phyloP scores from a whole-genome alignment of 1,140 invertebrate species.

The Nasonia vitripennis region DNA sequence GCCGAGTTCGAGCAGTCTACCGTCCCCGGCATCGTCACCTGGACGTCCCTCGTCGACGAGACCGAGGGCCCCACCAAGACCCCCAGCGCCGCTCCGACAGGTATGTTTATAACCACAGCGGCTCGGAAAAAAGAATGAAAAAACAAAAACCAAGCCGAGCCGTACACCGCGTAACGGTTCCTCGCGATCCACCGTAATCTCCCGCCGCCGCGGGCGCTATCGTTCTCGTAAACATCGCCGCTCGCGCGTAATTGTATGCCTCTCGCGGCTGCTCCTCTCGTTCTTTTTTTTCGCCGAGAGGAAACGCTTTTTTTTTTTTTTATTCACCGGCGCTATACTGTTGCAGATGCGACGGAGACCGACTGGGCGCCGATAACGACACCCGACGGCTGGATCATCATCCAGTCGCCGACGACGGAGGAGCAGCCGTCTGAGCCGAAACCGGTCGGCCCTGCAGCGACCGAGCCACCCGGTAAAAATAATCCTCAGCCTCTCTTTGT shows the following conservation, averaged over 20 bases:
- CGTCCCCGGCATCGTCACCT: conserved; percentile 76
- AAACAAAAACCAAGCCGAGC: neutral
- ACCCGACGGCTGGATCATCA: conserved; percentile 80
- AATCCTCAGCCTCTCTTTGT: no score
- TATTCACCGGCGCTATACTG: neutral
- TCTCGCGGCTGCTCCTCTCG: conserved; percentile 10
- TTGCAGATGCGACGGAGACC: conserved; percentile 67
- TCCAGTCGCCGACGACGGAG: conserved; percentile 69
- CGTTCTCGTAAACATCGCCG: conserved; percentile 39
- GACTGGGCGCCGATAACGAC: conserved; percentile 78
- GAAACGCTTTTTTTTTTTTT: neutral
- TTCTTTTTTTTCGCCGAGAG: conserved; percentile 3
- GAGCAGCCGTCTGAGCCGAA: conserved; percentile 59
- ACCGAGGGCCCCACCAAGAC: conserved; percentile 68
- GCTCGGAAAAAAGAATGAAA: conserved; percentile 38
- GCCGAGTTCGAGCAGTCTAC: conserved; percentile 60
- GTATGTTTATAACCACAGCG: conserved; percentile 36
- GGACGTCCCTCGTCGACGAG: conserved; percentile 77
- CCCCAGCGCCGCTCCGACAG: conserved; percentile 33
- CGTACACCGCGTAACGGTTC: conserved; percentile 62
- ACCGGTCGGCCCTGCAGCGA: conserved; percentile 50
- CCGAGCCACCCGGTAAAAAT: conserved; percentile 31
- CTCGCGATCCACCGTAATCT: conserved; percentile 52
- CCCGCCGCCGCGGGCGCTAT: conserved; percentile 26
- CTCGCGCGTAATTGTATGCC: conserved; percentile 30